A percentile compares a stretch with the other conserved stretches of the same genome.
These are phyloP conservation scores for Mareca strepera DNA, from an alignment of 2,797 vertebrate genomes.

Conservation along the genomic window DNA sequence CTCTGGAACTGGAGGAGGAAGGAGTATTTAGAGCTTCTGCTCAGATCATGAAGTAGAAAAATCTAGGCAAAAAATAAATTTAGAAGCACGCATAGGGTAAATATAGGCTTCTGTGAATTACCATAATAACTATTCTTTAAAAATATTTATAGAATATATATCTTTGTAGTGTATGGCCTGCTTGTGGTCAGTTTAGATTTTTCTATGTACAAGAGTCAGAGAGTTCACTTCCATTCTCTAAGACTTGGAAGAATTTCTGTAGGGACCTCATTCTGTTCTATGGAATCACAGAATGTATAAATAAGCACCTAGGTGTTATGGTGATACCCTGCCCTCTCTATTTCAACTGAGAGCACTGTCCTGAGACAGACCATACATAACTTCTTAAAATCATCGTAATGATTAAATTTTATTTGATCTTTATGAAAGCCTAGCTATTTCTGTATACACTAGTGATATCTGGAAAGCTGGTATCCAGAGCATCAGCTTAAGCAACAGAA, in stretches of 20 bases:
- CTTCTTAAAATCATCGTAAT: background rate
- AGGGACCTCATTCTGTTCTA: background rate
- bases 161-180: background rate
- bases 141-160: background rate
- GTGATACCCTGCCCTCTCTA: background rate
- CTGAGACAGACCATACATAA: background rate
- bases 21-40: background rate
- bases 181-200: background rate
- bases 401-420: background rate
- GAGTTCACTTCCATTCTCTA: background rate
- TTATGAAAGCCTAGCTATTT: background rate
- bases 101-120: background rate
- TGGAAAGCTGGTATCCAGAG: background rate
- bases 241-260: background rate
- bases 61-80: background rate
- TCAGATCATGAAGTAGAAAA: background rate
- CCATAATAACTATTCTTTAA: background rate
- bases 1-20: background rate
- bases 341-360: background rate
- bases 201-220: background rate
- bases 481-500: background rate
- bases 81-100: background rate
- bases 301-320: background rate
- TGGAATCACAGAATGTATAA: background rate
- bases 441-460: background rate